Evolutionary conservation across 2,797 vertebrate species (phyloP).

Genomic region (Pantherophis vulpinus): DNA sequence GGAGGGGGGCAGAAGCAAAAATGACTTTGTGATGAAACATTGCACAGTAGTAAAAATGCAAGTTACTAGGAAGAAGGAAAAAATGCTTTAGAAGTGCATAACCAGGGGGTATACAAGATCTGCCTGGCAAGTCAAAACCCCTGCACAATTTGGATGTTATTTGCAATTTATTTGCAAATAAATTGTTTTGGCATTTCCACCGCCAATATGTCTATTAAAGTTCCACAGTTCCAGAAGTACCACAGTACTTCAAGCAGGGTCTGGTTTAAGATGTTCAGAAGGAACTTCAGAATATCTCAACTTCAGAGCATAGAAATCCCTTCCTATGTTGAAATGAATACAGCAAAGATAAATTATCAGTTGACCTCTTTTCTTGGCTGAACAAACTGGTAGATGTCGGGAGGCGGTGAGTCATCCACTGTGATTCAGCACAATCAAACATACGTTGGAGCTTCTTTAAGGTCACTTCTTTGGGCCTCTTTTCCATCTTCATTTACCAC

Average conservation of each 20-base stretch:
- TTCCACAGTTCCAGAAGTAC: background rate
- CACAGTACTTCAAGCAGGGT: background rate
- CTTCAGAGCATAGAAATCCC: background rate
- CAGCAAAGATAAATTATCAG: background rate
- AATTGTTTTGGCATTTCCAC: background rate
- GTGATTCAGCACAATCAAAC: background rate
- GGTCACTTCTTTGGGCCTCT: background rate
- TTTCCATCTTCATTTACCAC: background rate
- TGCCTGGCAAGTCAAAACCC: background rate
- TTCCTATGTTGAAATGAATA: background rate
- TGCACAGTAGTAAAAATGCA: background rate
- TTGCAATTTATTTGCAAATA: too few relatives aligned
- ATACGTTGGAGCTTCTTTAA: background rate
- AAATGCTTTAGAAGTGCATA: background rate
- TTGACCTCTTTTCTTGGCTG: background rate
- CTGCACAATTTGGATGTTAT: background rate
- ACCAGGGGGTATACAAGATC: background rate
- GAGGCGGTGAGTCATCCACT: background rate
- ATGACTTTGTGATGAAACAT: background rate
- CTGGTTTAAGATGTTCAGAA: background rate
- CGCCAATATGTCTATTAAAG: background rate
- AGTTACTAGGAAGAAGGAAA: background rate
- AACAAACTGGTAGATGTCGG: background rate
- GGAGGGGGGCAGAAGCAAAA: background rate
- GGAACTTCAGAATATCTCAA: background rate